Evolutionary conservation across 2,888 invertebrate species (phyloP).

Genomic region (Celastrina argiolus): DNA sequence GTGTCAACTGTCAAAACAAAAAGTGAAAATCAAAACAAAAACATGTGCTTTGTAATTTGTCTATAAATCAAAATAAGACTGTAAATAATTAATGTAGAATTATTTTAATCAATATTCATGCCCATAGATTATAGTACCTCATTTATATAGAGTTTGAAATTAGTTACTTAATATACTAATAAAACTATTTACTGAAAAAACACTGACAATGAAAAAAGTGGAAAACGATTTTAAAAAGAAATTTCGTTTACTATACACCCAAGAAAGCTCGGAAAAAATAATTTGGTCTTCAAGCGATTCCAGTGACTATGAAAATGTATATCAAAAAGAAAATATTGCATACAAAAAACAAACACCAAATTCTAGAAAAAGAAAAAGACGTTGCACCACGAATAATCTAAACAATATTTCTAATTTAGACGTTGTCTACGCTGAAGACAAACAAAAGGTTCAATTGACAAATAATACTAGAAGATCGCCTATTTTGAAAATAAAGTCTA

Average conservation of each 20-base stretch:
- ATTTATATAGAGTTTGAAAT: too few species aligned
- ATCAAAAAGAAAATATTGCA: conserved; percentile 34
- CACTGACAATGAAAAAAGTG: neutral
- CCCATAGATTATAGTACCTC: too few species aligned
- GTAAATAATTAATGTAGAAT: too few species aligned
- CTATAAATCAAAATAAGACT: too few species aligned
- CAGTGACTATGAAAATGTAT: conserved; percentile 54
- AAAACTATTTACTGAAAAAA: too few species aligned
- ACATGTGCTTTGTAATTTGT: too few species aligned
- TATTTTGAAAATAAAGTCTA: conserved; percentile 33
- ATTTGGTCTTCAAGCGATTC: conserved; percentile 62
- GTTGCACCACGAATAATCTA: conserved; percentile 41
- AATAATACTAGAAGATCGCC: conserved; percentile 40
- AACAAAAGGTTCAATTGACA: conserved; percentile 25
- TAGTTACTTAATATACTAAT: too few species aligned
- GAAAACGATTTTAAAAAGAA: conserved; percentile 45
- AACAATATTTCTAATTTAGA: conserved; percentile 54
- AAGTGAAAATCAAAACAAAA: too few species aligned
- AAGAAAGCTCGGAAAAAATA: conserved; percentile 56
- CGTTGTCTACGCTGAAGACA: conserved; percentile 46
- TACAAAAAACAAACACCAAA: conserved; percentile 34
- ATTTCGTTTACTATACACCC: conserved; percentile 55
- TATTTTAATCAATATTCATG: too few species aligned
- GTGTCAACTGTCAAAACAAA: too few species aligned
- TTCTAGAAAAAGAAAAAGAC: conserved; percentile 52